Conservation (phyloP, 1,140 invertebrate species). For the Cardiocondyla obscurior region DNA sequence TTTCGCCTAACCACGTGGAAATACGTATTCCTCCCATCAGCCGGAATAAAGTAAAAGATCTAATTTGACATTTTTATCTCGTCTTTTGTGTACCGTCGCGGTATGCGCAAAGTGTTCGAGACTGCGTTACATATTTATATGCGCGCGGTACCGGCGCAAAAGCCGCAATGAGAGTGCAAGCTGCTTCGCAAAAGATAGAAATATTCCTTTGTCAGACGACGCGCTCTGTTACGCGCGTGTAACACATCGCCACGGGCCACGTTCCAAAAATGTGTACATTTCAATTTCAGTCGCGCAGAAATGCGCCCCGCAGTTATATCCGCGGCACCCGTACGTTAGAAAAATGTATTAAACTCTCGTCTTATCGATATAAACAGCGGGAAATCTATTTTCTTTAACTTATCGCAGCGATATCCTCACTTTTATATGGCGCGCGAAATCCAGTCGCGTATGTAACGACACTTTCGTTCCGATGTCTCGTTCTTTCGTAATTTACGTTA, state of each 20-base stretch:
- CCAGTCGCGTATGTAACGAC: slow-evolving; percentile 17
- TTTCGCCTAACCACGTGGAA: background rate
- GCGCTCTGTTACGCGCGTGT: slow-evolving; percentile 12
- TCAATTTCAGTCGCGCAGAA: slow-evolving; percentile 31
- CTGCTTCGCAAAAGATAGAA: slow-evolving; percentile 27
- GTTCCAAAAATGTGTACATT: slow-evolving; percentile 45
- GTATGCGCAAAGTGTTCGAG: background rate
- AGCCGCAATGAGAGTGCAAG: slow-evolving; percentile 26
- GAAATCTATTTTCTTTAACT: slow-evolving; percentile 42
- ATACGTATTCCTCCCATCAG: background rate
- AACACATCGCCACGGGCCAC: slow-evolving; percentile 15
- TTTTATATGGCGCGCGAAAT: slow-evolving; percentile 15
- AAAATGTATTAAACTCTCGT: slow-evolving; percentile 38
- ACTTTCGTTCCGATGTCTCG: slow-evolving; percentile 12
- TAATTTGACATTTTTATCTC: slow-evolving; percentile 24
- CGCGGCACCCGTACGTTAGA: background rate
- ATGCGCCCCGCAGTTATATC: background rate
- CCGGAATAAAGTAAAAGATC: background rate
- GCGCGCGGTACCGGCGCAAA: background rate
- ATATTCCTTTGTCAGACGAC: slow-evolving; percentile 40
- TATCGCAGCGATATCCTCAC: slow-evolving; percentile 14
- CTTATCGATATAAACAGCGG: slow-evolving; percentile 34
- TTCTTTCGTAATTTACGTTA: slow-evolving; percentile 4
- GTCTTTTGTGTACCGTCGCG: background rate
- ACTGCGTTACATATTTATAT: background rate